These are phyloP conservation scores for Lordiphosa andalusiaca DNA, from an alignment of 2,888 invertebrate species.

Conservation along the genomic window DNA sequence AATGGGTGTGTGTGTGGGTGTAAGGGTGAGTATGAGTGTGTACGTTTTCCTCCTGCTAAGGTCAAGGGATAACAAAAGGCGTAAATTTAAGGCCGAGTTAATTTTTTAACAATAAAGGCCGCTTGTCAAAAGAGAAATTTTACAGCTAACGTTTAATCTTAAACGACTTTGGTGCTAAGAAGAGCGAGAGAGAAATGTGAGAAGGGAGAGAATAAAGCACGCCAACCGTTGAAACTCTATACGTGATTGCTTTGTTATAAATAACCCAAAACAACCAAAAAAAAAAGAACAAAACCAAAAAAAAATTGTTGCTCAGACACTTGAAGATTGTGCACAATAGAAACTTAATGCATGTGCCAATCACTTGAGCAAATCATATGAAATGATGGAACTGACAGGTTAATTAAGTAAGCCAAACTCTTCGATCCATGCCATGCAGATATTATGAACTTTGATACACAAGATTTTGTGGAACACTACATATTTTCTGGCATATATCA, in stretches of 20 bases:
- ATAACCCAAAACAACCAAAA: constrained; percentile 16
- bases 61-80: constrained; percentile 73
- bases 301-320: background rate
- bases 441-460: no score
- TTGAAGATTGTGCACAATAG: background rate
- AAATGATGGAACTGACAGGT: constrained; percentile 29
- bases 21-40: constrained; percentile 8
- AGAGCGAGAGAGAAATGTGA: constrained; percentile 14
- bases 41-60: constrained; percentile 35
- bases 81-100: constrained; percentile 71
- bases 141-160: constrained; percentile 68
- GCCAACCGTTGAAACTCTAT: constrained; percentile 24
- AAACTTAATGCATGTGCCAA: constrained; percentile 8
- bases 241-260: constrained; percentile 54
- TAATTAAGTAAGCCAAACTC: constrained; percentile 27
- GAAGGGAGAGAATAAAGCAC: constrained; percentile 27
- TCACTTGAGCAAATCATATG: constrained; percentile 4
- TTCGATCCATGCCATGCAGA: no score
- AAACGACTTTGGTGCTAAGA: constrained; percentile 45
- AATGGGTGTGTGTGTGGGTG: constrained; percentile 31
- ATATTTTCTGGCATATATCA: no score
- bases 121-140: constrained; percentile 68
- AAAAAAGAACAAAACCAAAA: constrained; percentile 8
- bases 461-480: no score
- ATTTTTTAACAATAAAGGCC: constrained; percentile 69